Conservation (phyloP, 2,797 vertebrate genomes). For the Mormyrops attenuatus region DNA sequence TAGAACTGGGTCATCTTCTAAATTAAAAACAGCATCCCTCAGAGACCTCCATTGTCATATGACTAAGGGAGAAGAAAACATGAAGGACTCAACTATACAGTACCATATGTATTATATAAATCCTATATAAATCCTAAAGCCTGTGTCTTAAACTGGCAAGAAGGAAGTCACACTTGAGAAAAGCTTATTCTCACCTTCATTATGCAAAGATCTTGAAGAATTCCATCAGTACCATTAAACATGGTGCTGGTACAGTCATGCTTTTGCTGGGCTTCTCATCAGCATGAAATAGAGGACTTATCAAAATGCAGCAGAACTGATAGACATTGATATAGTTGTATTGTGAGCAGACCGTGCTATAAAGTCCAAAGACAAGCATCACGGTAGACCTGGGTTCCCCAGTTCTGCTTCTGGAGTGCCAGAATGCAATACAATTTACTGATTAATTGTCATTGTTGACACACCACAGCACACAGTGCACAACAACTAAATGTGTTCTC, state of each 20-base stretch:
- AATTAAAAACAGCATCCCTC: not conserved
- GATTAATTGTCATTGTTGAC: no score
- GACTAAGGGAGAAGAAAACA: not conserved
- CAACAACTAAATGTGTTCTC: no score
- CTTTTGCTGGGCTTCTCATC: not conserved
- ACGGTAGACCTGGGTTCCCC: not conserved
- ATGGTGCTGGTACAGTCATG: not conserved
- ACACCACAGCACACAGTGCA: no score
- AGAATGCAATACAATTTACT: not conserved
- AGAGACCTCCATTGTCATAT: not conserved
- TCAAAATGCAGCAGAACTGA: not conserved
- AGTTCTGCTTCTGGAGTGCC: not conserved
- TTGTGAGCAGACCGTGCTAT: not conserved
- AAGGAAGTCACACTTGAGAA: not conserved
- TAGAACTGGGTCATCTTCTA: not conserved
- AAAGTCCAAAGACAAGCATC: not conserved
- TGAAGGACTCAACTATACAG: not conserved
- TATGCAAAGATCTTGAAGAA: not conserved
- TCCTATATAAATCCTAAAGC: not conserved
- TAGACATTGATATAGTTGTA: not conserved
- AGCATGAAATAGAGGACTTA: not conserved
- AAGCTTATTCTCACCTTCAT: not conserved
- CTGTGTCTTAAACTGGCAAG: not conserved
- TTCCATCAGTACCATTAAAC: not conserved
- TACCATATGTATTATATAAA: not conserved